Evolutionary conservation across 1,140 invertebrate genomes (phyloP), one percentile per base, ranked within the genome.

Genomic region (Drosophila nannoptera): DNA sequence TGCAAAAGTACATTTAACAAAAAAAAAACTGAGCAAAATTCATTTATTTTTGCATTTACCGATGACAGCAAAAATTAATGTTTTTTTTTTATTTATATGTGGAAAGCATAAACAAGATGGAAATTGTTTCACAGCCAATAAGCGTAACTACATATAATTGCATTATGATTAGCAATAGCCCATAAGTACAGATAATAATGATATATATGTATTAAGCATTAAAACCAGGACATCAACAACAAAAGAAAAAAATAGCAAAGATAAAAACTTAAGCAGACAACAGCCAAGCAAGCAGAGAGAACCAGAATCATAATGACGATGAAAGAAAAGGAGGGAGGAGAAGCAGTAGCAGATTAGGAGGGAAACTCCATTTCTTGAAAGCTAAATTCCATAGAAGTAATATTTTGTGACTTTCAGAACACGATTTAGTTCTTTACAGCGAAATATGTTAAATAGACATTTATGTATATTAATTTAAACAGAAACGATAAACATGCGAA

Each of bases 91-190:
- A 3, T 66, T 75, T 71, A 54, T 55, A 60, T 73, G 59, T 63
- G 67, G 45, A 59, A 32, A 58, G 35, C 36, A 66, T 58, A 58
- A 53, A 58, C 54, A 68, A 62, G 49, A 50, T 35, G 22, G 31
- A 71, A 67, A 66, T 60, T 66, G 62, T 67, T 71, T 66, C 56
- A 72, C 74, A 77, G 80, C 80, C 80, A 83, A 84, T 78, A 84
- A 80, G 76, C 80, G 73, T 78, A 83, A 72, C 56, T 68, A 62
- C 36, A 69, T 49, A 43, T 43, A 43, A 63, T 59, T 65, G 58
- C 75, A 75, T 83, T 83, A 83, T 84, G 63, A 86, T 86, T 84
- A 84, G 77, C 80, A 84, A 84, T 84, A 84, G 80, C 80, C 80
- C 80, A 84, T 84, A 84, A 84, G 80, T 77, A 74, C 77, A 66